Evolutionary conservation across 2,797 vertebrate genomes (phyloP).

Genomic region (Morelia viridis): DNA sequence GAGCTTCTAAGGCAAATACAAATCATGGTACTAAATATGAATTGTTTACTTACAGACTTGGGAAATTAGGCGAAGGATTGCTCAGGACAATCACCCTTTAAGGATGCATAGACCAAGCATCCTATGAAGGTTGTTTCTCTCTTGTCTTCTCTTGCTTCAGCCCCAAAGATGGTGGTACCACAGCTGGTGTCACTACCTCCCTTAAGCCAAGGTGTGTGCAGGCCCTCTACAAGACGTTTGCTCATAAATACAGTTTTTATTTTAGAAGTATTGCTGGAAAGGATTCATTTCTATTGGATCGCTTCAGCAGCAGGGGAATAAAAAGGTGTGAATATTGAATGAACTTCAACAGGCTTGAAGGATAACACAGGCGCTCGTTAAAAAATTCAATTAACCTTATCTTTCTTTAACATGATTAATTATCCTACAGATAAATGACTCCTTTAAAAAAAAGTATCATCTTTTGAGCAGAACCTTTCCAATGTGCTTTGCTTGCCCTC

Average conservation of each 20-base stretch:
- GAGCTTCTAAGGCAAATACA: not conserved
- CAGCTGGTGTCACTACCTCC: not conserved
- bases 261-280: constrained; percentile 54
- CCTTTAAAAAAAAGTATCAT: constrained; percentile 71
- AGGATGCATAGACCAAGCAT: not conserved
- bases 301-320: constrained; percentile 50
- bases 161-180: not conserved
- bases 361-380: constrained; percentile 72
- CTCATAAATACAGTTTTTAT: constrained; percentile 59
- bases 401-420: constrained; percentile 75
- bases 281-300: constrained; percentile 70
- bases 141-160: not conserved
- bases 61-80: not conserved
- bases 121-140: not conserved
- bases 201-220: not conserved
- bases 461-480: constrained; percentile 64
- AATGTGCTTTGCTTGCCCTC: constrained; percentile 57
- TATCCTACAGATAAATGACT: constrained; percentile 70
- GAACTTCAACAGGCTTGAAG: constrained; percentile 72
- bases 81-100: not conserved
- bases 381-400: constrained; percentile 78
- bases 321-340: constrained; percentile 69
- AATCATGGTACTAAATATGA: not conserved
- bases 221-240: not conserved
- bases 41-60: not conserved